Percentiles rank a stretch among this genome's conserved stretches.
phyloP scores from a whole-genome alignment of 1,140 invertebrate genomes.

The Trissolcus basalis region DNA sequence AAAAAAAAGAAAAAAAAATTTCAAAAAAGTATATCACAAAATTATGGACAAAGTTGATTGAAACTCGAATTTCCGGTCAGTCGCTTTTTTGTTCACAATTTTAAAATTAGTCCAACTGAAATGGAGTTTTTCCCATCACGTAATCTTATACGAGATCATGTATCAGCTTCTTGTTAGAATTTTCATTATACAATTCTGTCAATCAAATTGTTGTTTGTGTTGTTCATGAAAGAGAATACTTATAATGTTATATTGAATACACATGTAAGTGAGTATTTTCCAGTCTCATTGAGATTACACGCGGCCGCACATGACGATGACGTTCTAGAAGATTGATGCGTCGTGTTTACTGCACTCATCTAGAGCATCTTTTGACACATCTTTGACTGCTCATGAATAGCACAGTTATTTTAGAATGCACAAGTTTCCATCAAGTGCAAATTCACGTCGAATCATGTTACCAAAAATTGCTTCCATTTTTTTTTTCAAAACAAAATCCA shows the following conservation, averaged over 20 bases:
- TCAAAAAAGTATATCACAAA: too few species aligned
- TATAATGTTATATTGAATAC: slow-evolving; percentile 41
- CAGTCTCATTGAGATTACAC: slow-evolving; percentile 58
- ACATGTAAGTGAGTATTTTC: slow-evolving; percentile 68
- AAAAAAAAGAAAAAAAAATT: too few species aligned
- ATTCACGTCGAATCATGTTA: slow-evolving; percentile 21
- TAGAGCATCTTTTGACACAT: slow-evolving; percentile 45
- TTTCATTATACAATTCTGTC: too few species aligned
- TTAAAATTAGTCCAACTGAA: too few species aligned
- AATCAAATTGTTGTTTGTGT: too few species aligned
- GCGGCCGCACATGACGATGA: slow-evolving; percentile 60
- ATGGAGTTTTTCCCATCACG: too few species aligned
- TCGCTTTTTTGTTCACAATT: too few species aligned
- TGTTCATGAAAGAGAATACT: too few species aligned
- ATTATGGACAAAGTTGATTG: too few species aligned
- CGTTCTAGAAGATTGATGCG: slow-evolving; percentile 74
- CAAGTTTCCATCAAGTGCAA: slow-evolving; percentile 38
- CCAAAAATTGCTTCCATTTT: not conserved
- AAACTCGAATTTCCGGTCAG: too few species aligned
- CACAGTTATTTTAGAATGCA: slow-evolving; percentile 41
- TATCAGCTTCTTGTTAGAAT: too few species aligned
- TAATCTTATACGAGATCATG: too few species aligned
- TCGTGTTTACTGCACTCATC: slow-evolving; percentile 65
- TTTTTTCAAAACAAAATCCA: not conserved
- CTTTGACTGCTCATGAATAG: slow-evolving; percentile 53